phyloP scores from a whole-genome alignment of 92 coral and sea anemone genomes.

The Phenganax subtilis region DNA sequence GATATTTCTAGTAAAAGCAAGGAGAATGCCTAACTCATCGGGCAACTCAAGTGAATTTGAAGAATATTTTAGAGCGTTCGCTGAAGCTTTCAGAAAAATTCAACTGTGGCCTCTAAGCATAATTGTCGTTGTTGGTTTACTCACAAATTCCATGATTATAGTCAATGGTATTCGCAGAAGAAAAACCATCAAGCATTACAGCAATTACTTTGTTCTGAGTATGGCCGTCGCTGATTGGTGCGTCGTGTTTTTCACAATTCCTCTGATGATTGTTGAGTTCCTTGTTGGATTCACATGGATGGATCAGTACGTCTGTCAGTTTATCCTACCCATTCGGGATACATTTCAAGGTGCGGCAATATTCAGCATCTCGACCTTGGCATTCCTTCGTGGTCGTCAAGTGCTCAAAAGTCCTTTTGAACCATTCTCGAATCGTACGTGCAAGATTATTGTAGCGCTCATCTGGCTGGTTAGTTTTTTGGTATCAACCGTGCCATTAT shows the following conservation, averaged over 20 bases:
- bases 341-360: constrained; percentile 15
- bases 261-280: constrained; percentile 21
- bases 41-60: too few relatives aligned
- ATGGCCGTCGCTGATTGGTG: constrained; percentile 27
- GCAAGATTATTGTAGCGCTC: neutral
- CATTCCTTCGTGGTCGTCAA: constrained; percentile 11
- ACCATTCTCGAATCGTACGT: neutral
- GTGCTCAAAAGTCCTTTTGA: neutral
- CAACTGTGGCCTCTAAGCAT: constrained; percentile 16
- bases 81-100: constrained; percentile 13
- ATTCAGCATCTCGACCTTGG: neutral
- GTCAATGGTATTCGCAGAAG: constrained; percentile 8
- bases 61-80: too few relatives aligned
- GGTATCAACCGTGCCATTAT: neutral
- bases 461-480: constrained; percentile 21
- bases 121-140: constrained; percentile 8
- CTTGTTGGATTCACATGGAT: constrained; percentile 20
- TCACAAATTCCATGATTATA: constrained; percentile 17
- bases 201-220: constrained; percentile 15
- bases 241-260: neutral
- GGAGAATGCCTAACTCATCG: too few relatives aligned
- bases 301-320: constrained; percentile 6
- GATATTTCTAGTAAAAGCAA: too few relatives aligned
- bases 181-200: constrained; percentile 1
- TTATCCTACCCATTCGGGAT: constrained; percentile 24